These are phyloP conservation scores for Cistogaster globosa DNA, from an alignment of 2,888 invertebrate genomes.

Conservation along the genomic window DNA sequence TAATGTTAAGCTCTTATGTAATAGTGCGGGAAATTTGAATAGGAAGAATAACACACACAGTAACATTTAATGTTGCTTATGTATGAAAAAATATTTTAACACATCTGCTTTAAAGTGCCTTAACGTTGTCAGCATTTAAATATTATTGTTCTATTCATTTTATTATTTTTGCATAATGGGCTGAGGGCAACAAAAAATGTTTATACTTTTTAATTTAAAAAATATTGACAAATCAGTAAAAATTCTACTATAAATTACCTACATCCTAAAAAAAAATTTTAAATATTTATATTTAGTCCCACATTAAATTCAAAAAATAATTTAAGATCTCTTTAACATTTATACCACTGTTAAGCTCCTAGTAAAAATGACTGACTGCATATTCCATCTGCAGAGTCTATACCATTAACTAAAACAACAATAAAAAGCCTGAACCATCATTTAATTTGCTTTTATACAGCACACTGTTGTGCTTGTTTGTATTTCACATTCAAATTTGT, in stretches of 20 bases:
- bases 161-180: slow-evolving; percentile 33
- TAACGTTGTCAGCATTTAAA: slow-evolving; percentile 71
- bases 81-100: slow-evolving; percentile 19
- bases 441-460: slow-evolving; percentile 21
- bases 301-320: neutral
- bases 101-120: slow-evolving; percentile 60
- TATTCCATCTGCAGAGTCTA: slow-evolving; percentile 27
- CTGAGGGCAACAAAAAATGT: neutral
- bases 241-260: too few relatives aligned
- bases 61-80: neutral
- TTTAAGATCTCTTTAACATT: slow-evolving; percentile 23
- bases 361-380: slow-evolving; percentile 43
- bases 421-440: slow-evolving; percentile 26
- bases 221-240: neutral
- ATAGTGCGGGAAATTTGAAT: neutral
- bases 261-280: neutral
- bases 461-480: slow-evolving; percentile 16
- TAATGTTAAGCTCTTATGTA: slow-evolving; percentile 25
- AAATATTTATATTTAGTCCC: neutral
- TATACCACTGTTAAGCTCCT: slow-evolving; percentile 43
- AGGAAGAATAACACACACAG: neutral
- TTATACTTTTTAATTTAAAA: neutral
- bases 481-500: slow-evolving; percentile 38
- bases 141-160: slow-evolving; percentile 36
- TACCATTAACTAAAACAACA: slow-evolving; percentile 55